A percentile compares a stretch with the other conserved stretches of the same genome.
Conservation (phyloP, 23 tunicate genomes). For the Ciona savignyi region DNA sequence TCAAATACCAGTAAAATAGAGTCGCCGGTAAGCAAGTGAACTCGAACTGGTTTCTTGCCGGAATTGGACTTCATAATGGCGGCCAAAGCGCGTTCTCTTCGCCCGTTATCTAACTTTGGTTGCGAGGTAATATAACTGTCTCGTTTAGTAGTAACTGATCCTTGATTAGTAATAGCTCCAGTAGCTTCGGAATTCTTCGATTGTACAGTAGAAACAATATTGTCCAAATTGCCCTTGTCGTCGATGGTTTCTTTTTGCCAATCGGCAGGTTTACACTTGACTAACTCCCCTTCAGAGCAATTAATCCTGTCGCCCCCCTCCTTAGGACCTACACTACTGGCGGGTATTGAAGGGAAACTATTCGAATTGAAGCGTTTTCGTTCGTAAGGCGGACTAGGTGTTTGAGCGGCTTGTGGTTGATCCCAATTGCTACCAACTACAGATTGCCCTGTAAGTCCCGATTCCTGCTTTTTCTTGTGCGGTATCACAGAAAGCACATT, state of each 20-base stretch:
- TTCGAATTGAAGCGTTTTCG: no score
- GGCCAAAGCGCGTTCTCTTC: conserved; percentile 2
- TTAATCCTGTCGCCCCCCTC: neutral
- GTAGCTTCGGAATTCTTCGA: neutral
- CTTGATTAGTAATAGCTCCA: neutral
- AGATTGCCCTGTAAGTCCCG: neutral
- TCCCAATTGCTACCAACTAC: neutral
- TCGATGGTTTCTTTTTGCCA: neutral
- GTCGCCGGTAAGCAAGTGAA: conserved; percentile 70
- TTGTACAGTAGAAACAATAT: neutral
- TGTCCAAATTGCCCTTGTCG: neutral
- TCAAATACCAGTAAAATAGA: conserved; percentile 78
- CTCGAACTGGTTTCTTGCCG: conserved; percentile 86
- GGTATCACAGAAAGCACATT: neutral
- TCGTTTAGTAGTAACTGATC: neutral
- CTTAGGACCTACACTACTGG: no score
- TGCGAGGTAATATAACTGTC: neutral
- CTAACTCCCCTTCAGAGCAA: neutral
- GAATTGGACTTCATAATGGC: conserved; percentile 41
- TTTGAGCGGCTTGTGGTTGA: no score
- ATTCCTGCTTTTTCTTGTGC: neutral
- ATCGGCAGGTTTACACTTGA: neutral
- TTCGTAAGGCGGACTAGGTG: no score
- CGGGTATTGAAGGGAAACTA: no score
- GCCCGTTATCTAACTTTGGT: neutral